Evolutionary conservation across 2,888 invertebrate genomes (phyloP).

Genomic region (Xanthia togata): DNA sequence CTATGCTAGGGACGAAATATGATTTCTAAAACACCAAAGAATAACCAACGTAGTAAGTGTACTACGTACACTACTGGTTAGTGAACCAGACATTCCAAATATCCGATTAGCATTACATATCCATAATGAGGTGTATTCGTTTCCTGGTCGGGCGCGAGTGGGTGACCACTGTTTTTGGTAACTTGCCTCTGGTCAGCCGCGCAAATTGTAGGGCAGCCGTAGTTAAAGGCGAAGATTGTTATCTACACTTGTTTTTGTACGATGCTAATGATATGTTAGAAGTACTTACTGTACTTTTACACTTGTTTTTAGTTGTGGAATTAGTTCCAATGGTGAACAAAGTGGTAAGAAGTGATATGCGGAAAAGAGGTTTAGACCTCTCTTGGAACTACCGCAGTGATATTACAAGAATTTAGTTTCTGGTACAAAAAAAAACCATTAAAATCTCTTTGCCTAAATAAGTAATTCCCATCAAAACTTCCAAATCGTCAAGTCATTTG

Average conservation of each 20-base stretch:
- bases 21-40: not conserved
- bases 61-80: no score
- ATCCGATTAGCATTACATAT: constrained; percentile 70
- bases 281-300: constrained; percentile 41
- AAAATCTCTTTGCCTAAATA: constrained; percentile 34
- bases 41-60: constrained; percentile 4
- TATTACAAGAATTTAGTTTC: not conserved
- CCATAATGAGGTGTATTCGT: constrained; percentile 62
- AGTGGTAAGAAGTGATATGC: not conserved
- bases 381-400: not conserved
- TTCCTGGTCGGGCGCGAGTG: constrained; percentile 80
- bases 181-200: constrained; percentile 74
- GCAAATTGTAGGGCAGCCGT: constrained; percentile 71
- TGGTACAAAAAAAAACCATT: constrained; percentile 21
- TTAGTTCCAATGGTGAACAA: constrained; percentile 16
- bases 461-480: constrained; percentile 33
- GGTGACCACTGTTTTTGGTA: constrained; percentile 82
- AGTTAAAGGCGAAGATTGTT: constrained; percentile 62
- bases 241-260: constrained; percentile 50
- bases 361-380: constrained; percentile 9
- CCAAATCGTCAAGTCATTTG: constrained; percentile 55
- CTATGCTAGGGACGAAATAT: not conserved
- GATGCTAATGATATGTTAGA: constrained; percentile 55
- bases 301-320: not conserved
- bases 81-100: constrained; percentile 52